Evolutionary conservation across 2,888 invertebrate genomes (phyloP), one percentile per base, ranked within the genome.

Genomic region (Netelia melanura): DNA sequence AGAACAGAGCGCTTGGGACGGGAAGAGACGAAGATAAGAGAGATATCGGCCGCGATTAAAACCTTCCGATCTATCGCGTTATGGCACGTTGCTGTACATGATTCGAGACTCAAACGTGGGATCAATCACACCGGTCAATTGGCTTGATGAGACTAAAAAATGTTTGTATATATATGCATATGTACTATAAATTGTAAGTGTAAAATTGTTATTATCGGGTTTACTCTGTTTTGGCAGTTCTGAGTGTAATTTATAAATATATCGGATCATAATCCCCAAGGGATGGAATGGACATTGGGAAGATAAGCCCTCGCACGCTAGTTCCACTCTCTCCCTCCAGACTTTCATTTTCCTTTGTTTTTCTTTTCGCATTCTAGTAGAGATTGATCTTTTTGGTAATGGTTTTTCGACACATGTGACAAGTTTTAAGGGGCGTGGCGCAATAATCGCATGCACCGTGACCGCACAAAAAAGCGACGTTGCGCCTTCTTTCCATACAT

Each of bases 401-500:
- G 14, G 96, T 95, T 93, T 96, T 96, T 64, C 97, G 95, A 94
- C 97, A 97, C 97, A 98, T 98, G 94, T 98, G 98, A 94, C 98
- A 98, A 23, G 96, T 97, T 91, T 96, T 96, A 52, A 98, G 94
- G 0, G 98, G 97, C 86, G 97, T 96, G 0, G 98, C 97, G 92
- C 98, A 98, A 88, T 96, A 95, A 75, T 96, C 96, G 93, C 98
- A 98, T 14, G 98, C 97, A 25, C 97, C 97, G 91, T 98, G 98
- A 1, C 98, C 98, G 91, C 98, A 98, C n/a, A 98, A 94, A 93
- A 98, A 98, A 25, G 97, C 98, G 23, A 98, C 97, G 91, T 97
- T 97, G 54, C 97, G 95, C 84, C 96, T 95, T 52, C 97, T 95
- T 91, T 98, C 98, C 98, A 98, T 97, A 92, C 98, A 98, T 89